Evolutionary conservation across 2,797 vertebrate species (phyloP), one percentile per base, ranked within the genome.

Genomic region (Bradypus variegatus): DNA sequence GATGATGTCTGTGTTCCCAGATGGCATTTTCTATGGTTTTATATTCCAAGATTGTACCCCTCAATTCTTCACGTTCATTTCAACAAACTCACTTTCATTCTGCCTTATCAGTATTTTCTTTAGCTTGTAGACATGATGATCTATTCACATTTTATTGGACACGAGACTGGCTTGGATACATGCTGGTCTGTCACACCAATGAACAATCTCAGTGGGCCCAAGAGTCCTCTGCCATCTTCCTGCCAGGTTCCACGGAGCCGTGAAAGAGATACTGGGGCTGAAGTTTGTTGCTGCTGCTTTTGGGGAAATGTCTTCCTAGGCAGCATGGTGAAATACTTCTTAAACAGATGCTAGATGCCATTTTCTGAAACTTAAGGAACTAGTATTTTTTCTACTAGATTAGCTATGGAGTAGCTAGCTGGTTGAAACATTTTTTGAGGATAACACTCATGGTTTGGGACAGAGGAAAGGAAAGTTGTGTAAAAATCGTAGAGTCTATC

Each of bases 81-180:
- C 55, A 76, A 84, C 86, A 89, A 82, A 91, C 58, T 53, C 78
- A 79, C 75, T 88, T 77, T 91, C 38, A 23, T 94, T 90, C 83
- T 91, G 90, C 84, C 67, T 93, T 92, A 89, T 89, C 85, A 93
- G 53, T 70, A 31, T 70, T 73, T 91, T 86, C 88, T 87, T 70
- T 21, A 76, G 90, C 83, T 88, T 91, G 85, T 85, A 92, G 73
- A 91, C 92, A 93, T 76, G 94, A 93, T 91, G 86, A 95, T 94
- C 91, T 95, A 91, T 93, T 91, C 82, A 11, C 0, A 1, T 93
- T 91, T 92, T 89, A 60, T 80, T 76, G 81, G 92, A 86, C 0
- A 29, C 15, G 78, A 93, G 72, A 84, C 88, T 76, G 84, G 82
- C 84, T 67, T 88, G 88, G 84, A 53, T 93, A 75, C 90, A 76